Base-by-base conservation (phyloP, 2,797 vertebrate genomes). In the Spinibarbus caldwelli region DNA sequence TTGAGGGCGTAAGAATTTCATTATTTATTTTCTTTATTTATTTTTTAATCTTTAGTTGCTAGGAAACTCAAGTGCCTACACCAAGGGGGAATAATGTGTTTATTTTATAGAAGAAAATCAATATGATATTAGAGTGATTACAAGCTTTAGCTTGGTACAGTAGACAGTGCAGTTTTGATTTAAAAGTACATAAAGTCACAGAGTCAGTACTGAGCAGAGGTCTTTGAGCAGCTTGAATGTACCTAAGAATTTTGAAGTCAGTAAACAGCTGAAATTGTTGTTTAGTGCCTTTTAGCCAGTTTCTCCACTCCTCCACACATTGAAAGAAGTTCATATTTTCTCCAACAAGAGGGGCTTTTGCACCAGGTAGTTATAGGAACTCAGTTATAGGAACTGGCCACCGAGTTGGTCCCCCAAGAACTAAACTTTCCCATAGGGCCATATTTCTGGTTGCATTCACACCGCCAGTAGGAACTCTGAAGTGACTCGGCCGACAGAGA, bases 101-200 rank as follows among this genome's bases (percentile, higher is more conserved):
- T 64, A 78, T 64, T 62, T 45, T 26, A 59, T 41, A 41, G 23
- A 17, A 38, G 34, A 62, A 59, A 78, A 62, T 41, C 36, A 29
- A 43, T 31, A 43, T 78, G 26, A 64, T 64, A 45, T 78, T 64
- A 78, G 49, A 59, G 75, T 59, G 75, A 78, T 59, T 78, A 26
- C 4, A 77, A n/a, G 14, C 14, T 57, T 77, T 77, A 17, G 5
- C 36, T 59, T 77, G n/a, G 3, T 17, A 54, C 11, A 5, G 41
- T 10, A 49, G 43, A 21, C 41, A 31, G 52, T 59, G 75, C 12
- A 19, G 36, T 41, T 59, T 41, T 41, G 34, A 38, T 77, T n/a
- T 7, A 59, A 54, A 76, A 76, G 31, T n/a, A 9, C 31, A 59
- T 11, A 59, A 54, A 76, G 21, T 76, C 47, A 75, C 17, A 7